phyloP scores from a whole-genome alignment of 2,113 vertebrate species.

The Pygoscelis antarcticus region DNA sequence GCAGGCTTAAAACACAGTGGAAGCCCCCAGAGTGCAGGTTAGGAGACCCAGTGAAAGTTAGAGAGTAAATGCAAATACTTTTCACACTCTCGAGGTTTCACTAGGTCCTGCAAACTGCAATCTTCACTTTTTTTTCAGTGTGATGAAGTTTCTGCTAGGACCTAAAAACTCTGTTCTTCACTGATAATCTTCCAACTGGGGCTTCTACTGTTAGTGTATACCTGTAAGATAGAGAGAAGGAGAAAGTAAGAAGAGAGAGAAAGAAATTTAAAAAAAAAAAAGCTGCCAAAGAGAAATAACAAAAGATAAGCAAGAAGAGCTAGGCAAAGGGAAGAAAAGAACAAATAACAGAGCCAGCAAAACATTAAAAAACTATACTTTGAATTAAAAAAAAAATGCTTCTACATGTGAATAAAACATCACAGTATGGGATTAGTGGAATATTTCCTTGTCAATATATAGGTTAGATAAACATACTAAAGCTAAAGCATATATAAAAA shows the following conservation, averaged over 20 bases:
- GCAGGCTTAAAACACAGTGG: neutral
- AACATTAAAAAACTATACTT: neutral
- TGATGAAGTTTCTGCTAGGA: conserved; percentile 41
- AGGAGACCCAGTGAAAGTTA: conserved; percentile 5
- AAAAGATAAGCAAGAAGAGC: neutral
- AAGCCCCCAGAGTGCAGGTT: conserved; percentile 2
- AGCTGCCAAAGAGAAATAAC: neutral
- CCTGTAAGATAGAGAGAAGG: conserved; percentile 44
- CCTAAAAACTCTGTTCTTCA: conserved; percentile 12
- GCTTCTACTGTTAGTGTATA: conserved; percentile 36
- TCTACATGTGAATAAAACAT: neutral
- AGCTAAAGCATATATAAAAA: neutral
- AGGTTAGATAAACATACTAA: neutral
- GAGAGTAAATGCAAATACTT: neutral
- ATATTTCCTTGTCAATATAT: neutral
- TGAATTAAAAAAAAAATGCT: neutral
- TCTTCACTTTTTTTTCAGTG: neutral
- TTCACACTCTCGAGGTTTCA: conserved; percentile 15
- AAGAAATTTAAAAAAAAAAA: neutral
- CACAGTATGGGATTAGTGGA: neutral
- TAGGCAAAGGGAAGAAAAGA: neutral
- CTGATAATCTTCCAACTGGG: conserved; percentile 41
- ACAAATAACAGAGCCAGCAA: neutral
- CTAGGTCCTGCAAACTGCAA: conserved; percentile 25
- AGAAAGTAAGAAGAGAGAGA: conserved; percentile 11